Base-by-base conservation (phyloP, 2,113 vertebrate species). In the Megalops atlanticus region DNA sequence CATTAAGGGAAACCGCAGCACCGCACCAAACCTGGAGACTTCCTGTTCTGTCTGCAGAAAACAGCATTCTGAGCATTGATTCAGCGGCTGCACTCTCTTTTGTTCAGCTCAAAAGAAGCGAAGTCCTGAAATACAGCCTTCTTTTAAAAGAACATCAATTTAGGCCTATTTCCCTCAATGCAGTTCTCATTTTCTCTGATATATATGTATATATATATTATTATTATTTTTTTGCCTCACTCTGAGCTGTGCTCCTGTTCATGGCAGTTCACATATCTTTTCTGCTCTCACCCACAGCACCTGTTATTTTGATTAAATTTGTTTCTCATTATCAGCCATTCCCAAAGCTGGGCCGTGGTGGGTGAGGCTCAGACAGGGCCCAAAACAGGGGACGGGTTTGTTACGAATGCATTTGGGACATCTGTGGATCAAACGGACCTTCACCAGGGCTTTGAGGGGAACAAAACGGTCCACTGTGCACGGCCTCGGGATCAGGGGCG, bases 401-500 rank as follows among this genome's bases (percentile, higher is more conserved):
- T 79, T 70, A 24, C 33, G 82, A 77, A 64, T 81, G 5, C 40
- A 54, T 83, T 80, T 75, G 70, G 80, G 7, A 41, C 49, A 69
- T 73, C 74, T 21, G 77, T 27, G 47, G 85, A 88, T 90, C 90
- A 90, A 89, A 90, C 80, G 47, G 73, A 45, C 83, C 80, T 76
- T 82, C 36, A 8, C 3, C n/a, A 27, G 69, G 81, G 6, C 70
- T 36, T 12, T 15, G n/a, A 35, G 77, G 74, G 58, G 85, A 86
- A 93, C 90, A 94, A 93, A 76, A 82, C 71, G 24, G 4, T 1
- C 39, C 70, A 76, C 82, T 89, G 83, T 86, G 72, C 71, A 33
- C 39, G 24, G 45, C 58, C 18, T 41, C 18, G 38, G 21, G 58
- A 31, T 18, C 35, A 54, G 14, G 3, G 58, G 49, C 1, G 1